Base-by-base conservation (phyloP, 2,113 vertebrate species). In the Forbesichthys papilliferus region DNA sequence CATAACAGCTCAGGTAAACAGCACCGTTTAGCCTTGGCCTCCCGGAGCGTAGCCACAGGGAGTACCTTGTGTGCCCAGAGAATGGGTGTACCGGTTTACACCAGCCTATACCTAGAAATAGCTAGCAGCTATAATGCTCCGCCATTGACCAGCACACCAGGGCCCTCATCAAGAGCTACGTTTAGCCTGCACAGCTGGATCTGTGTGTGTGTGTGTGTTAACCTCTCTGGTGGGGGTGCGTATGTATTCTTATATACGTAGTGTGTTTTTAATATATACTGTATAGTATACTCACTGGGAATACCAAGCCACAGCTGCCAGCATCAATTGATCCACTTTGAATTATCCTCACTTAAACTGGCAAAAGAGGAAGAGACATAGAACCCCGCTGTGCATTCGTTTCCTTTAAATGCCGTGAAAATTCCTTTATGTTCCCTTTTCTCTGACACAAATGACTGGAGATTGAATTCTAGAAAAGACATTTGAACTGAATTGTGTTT, bases 241-340 rank as follows among this genome's bases (percentile, higher is more conserved):
- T 27, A 27, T 27, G 27, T 27, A 27, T 27, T 27, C 27, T 27
- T 27, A 27, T 27, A 27, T 27, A 27, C 27, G 27, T 27, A 27
- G 27, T 27, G 27, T 27, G 27, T 27, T 27, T 42, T 42, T 6
- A 42, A 42, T 42, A 42, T 42, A 64, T 36, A 12, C 27, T 27
- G 27, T 12, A 9, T 3, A 14, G 60, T 20, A 14, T n/a, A 64
- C 69, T 69, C 66, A 66, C 59, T 53, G 54, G 46, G 60, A 67
- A 36, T 70, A 66, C 48, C 48, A 62, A 74, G 76, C 75, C 71
- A 80, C 75, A 81, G 83, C 77, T 88, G 85, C 82, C 84, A 84
- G 57, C 66, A 84, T 66, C 76, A 75, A 80, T 72, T 81, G 74
- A 85, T 86, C 77, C 55, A 62, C 56, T 72, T 77, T 84, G 64